Conservation (phyloP, 53 echinoderm and acorn worm genomes). For the Holothuria scabra region DNA sequence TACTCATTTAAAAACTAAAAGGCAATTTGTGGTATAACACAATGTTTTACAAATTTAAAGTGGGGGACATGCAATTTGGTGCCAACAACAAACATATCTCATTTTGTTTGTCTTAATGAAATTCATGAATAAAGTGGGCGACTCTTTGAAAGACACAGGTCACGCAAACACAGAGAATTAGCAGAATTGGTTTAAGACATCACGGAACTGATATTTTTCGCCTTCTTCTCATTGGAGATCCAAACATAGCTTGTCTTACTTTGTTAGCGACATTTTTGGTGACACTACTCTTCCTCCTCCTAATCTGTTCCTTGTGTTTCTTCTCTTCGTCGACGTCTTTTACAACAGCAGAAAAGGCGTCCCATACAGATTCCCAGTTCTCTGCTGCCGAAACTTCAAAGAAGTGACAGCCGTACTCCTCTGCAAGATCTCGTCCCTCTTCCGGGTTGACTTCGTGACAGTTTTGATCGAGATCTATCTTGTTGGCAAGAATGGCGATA, state of each 20-base stretch:
- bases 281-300: slow-evolving; percentile 85
- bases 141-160: too few relatives aligned
- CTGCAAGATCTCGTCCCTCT: slow-evolving; percentile 85
- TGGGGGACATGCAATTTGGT: too few relatives aligned
- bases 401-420: slow-evolving; percentile 95
- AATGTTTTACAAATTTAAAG: too few relatives aligned
- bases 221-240: slow-evolving; percentile 78
- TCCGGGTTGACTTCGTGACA: slow-evolving; percentile 75
- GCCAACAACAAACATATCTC: too few relatives aligned
- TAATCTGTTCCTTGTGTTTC: slow-evolving; percentile 72
- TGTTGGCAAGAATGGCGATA: slow-evolving; percentile 89
- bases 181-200: too few relatives aligned
- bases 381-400: slow-evolving; percentile 94
- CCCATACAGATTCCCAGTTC: slow-evolving; percentile 75
- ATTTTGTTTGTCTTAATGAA: too few relatives aligned
- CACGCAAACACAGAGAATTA: too few relatives aligned
- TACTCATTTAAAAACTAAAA: too few relatives aligned
- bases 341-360: slow-evolving; percentile 76
- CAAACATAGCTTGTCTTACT: slow-evolving; percentile 91
- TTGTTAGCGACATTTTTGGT: slow-evolving; percentile 90
- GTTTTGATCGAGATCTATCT: slow-evolving; percentile 81
- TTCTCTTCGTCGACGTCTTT: slow-evolving; percentile 81
- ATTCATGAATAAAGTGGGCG: too few relatives aligned
- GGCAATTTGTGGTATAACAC: too few relatives aligned
- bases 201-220: slow-evolving; percentile 86